Conservation (phyloP, 1,140 invertebrate genomes). For the Ceratoteleas bidentatus region DNA sequence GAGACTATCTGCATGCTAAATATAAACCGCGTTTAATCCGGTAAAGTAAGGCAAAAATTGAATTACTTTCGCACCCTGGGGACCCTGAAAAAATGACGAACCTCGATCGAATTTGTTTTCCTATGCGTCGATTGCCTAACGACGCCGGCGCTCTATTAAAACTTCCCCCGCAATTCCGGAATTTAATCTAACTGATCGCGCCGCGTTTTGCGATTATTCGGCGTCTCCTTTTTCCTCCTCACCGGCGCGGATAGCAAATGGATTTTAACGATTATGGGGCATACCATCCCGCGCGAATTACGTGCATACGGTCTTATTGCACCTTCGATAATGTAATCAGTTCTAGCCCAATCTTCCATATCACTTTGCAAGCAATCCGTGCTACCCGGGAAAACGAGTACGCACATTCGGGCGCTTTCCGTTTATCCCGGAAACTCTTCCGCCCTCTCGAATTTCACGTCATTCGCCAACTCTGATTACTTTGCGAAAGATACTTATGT, state of each 20-base stretch:
- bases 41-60: not conserved
- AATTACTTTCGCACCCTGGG: no score
- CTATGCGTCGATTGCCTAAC: conserved; percentile 36
- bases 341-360: conserved; percentile 66
- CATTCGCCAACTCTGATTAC: conserved; percentile 54
- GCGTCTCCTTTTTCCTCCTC: conserved; percentile 56
- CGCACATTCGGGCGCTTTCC: conserved; percentile 50
- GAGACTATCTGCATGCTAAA: conserved; percentile 38
- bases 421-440: conserved; percentile 44
- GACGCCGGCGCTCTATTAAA: conserved; percentile 36
- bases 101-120: conserved; percentile 34
- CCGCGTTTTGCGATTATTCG: conserved; percentile 55
- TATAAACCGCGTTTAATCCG: conserved; percentile 4
- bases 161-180: conserved; percentile 37
- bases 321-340: conserved; percentile 73
- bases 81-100: no score
- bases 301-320: conserved; percentile 62
- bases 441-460: conserved; percentile 43
- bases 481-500: conserved; percentile 21
- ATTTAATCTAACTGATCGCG: conserved; percentile 60
- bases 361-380: conserved; percentile 64
- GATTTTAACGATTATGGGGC: conserved; percentile 68
- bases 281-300: conserved; percentile 62
- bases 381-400: conserved; percentile 53
- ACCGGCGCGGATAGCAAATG: conserved; percentile 57